phyloP scores from a whole-genome alignment of 1,140 invertebrate species.

The Bombus ignitus region DNA sequence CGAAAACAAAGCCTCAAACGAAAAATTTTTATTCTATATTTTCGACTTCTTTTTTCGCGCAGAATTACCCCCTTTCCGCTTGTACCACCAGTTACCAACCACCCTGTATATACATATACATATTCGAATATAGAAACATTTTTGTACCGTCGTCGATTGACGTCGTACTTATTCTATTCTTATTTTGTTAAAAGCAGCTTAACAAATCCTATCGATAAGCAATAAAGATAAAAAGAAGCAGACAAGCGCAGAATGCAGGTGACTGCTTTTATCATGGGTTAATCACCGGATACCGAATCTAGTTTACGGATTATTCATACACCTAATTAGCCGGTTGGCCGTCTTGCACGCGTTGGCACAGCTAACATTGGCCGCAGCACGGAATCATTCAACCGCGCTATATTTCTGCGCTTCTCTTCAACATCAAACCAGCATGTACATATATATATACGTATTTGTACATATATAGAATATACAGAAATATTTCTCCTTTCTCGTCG shows the following conservation, averaged over 20 bases:
- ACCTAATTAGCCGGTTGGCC: slow-evolving; percentile 60
- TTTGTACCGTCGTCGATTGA: no score
- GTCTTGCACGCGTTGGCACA: slow-evolving; percentile 16
- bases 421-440: no score
- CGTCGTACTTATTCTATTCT: no score
- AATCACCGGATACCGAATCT: slow-evolving; percentile 45
- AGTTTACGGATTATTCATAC: slow-evolving; percentile 62
- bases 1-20: no score
- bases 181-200: background rate
- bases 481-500: background rate
- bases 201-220: background rate
- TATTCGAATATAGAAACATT: no score
- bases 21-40: no score
- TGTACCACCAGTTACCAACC: no score
- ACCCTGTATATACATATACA: no score
- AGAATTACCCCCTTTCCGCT: no score
- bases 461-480: no score
- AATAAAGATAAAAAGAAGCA: background rate
- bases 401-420: slow-evolving; percentile 17
- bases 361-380: background rate
- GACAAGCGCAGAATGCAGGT: background rate
- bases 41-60: no score
- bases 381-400: slow-evolving; percentile 1
- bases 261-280: slow-evolving; percentile 6
- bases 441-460: no score